These are phyloP conservation scores for Glyptemys insculpta DNA, from an alignment of 2,797 vertebrate species.

Conservation along the genomic window DNA sequence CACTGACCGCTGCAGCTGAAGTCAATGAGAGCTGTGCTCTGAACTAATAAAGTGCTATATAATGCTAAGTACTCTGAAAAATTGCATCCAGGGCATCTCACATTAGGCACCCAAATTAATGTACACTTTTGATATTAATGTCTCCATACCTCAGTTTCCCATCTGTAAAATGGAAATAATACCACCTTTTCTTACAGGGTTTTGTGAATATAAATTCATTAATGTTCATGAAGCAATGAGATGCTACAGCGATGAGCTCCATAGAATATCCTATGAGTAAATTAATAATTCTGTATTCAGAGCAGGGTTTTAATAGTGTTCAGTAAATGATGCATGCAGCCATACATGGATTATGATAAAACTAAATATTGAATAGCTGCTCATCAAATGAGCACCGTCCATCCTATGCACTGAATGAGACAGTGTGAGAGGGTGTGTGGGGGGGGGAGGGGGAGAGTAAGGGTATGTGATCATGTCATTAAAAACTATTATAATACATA, in stretches of 20 bases:
- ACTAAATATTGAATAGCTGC: slow-evolving; percentile 9
- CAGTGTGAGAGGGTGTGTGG: not conserved
- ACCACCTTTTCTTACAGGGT: not conserved
- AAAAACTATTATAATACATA: slow-evolving; percentile 7
- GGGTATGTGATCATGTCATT: slow-evolving; percentile 23
- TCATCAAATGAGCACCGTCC: slow-evolving; percentile 12
- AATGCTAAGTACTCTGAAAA: not conserved
- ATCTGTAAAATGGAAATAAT: slow-evolving; percentile 26
- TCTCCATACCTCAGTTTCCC: not conserved
- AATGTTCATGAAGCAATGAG: slow-evolving; percentile 23
- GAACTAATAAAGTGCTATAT: not conserved
- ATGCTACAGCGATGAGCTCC: slow-evolving; percentile 48
- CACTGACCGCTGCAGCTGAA: not conserved
- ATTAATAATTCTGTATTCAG: slow-evolving; percentile 46
- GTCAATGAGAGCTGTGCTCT: not conserved
- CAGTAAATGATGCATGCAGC: slow-evolving; percentile 51
- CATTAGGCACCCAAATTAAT: not conserved
- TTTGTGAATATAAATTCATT: slow-evolving; percentile 13
- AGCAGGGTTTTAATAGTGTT: slow-evolving; percentile 30
- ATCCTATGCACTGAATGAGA: not conserved
- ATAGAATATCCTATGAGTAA: slow-evolving; percentile 8
- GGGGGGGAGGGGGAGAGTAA: too few relatives aligned
- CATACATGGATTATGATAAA: slow-evolving; percentile 23
- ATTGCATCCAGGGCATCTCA: not conserved
- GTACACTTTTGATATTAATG: not conserved